Base-by-base conservation (phyloP, 1,140 invertebrate genomes). In the Mya arenaria region DNA sequence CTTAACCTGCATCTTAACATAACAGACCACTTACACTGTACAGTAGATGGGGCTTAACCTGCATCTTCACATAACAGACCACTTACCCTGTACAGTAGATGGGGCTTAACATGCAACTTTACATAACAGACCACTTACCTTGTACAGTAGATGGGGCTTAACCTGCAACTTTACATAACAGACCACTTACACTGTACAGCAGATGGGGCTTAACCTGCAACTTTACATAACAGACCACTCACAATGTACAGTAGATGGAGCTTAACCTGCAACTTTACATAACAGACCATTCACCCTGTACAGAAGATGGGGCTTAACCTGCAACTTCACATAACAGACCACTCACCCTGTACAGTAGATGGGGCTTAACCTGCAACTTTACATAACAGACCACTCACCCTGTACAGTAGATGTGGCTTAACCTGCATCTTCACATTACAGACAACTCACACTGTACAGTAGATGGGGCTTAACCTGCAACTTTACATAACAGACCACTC, bases 351-450 rank as follows among this genome's bases (percentile, higher is more conserved):
- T 95, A 96, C 0, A 98, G 89, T 13, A 97, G 92, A 87, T 95
- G 95, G 63, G 97, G 96, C 88, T 96, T 96, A 1, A 97, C 96
- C 90, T 96, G 95, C 92, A 97, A 94, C 15, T 94, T 94, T 0
- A 96, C 92, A n/a, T n/a, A n/a, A n/a, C n/a, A n/a, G n/a, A n/a
- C n/a, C n/a, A 72, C 86, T 88, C 83, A 92, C 92, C 85, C 86
- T 90, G 89, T 95, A 96, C 0, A 98, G 89, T 13, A 97, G 92
- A 87, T 95, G 95, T 62, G 97, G 96, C 88, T 96, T 96, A 1
- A 97, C 96, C 90, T 96, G 95, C 92, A 97, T 94, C 15, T 94
- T 94, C 0, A 96, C 92, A n/a, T n/a, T n/a, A n/a, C n/a, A n/a
- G n/a, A n/a, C n/a, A n/a, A n/a, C n/a, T n/a, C n/a, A n/a, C n/a